Conservation (phyloP, 2,888 invertebrate genomes). For the Pediacus dermestoides region DNA sequence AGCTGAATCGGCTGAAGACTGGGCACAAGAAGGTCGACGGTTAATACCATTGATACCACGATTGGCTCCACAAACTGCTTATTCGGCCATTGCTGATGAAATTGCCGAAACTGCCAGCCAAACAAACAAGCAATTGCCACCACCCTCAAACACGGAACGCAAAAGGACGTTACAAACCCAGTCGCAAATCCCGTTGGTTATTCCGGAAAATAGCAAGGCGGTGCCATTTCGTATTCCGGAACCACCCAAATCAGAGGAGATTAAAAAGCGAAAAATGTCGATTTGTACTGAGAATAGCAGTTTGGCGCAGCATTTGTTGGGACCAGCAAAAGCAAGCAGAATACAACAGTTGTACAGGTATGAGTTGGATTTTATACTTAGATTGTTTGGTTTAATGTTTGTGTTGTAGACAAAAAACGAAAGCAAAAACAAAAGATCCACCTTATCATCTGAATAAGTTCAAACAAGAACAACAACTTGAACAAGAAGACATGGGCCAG, state of each 20-base stretch:
- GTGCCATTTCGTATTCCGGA: constrained; percentile 41
- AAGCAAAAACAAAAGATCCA: constrained; percentile 29
- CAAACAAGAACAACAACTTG: constrained; percentile 22
- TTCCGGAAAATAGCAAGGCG: not conserved
- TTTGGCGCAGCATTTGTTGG: constrained; percentile 45
- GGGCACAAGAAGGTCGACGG: constrained; percentile 85
- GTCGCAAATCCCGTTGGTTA: not conserved
- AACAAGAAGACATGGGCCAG: constrained; percentile 19
- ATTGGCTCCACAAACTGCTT: constrained; percentile 79
- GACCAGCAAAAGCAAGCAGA: constrained; percentile 44
- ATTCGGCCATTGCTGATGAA: constrained; percentile 79
- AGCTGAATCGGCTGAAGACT: constrained; percentile 64
- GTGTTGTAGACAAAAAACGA: constrained; percentile 35
- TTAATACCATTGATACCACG: constrained; percentile 79
- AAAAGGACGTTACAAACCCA: constrained; percentile 35
- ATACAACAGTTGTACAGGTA: constrained; percentile 49
- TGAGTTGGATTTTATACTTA: no score
- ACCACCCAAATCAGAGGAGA: constrained; percentile 43
- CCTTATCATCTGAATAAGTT: constrained; percentile 18
- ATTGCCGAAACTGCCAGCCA: constrained; percentile 63
- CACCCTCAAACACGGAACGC: constrained; percentile 51
- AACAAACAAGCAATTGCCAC: constrained; percentile 60
- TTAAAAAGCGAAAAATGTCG: constrained; percentile 43
- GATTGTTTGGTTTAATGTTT: no score
- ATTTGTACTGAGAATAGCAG: constrained; percentile 40